A percentile compares a stretch with the other conserved stretches of the same genome.
Evolutionary conservation across 2,888 invertebrate species (phyloP).

Genomic region (Coelinius sp.): DNA sequence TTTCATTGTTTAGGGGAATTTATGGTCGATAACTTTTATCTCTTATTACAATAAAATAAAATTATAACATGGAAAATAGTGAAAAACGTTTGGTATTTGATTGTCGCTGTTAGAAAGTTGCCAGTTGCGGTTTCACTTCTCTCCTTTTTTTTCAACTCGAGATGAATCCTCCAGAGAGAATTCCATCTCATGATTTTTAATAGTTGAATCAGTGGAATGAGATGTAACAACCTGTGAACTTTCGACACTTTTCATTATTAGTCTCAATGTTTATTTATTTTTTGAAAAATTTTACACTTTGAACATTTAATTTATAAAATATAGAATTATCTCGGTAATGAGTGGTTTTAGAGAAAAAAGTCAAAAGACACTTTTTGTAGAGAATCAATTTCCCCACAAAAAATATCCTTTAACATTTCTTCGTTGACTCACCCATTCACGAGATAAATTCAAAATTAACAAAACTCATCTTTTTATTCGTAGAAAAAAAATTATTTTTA

Average conservation of each 20-base stretch:
- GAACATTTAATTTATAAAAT: not conserved
- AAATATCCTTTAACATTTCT: not conserved
- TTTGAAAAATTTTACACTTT: not conserved
- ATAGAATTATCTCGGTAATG: not conserved
- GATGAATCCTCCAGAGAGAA: conserved; percentile 15
- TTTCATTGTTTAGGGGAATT: not conserved
- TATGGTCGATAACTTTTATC: not conserved
- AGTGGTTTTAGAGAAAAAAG: not conserved
- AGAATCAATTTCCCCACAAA: too few species aligned
- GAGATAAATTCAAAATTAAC: not conserved
- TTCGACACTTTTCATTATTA: not conserved
- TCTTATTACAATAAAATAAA: not conserved
- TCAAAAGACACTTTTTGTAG: too few species aligned
- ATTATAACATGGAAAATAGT: conserved; percentile 1
- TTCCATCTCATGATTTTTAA: conserved; percentile 17
- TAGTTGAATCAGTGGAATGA: not conserved
- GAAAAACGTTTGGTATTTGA: conserved; percentile 26
- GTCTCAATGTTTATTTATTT: too few species aligned
- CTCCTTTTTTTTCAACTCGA: conserved; percentile 10
- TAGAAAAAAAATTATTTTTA: too few species aligned
- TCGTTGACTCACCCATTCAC: not conserved
- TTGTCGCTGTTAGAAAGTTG: conserved; percentile 40
- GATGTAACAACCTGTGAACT: conserved; percentile 10
- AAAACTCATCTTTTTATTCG: too few species aligned
- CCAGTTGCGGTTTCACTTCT: conserved; percentile 37